Evolutionary conservation across 2,113 vertebrate genomes (phyloP).

Genomic region (Pachyramphus minor): DNA sequence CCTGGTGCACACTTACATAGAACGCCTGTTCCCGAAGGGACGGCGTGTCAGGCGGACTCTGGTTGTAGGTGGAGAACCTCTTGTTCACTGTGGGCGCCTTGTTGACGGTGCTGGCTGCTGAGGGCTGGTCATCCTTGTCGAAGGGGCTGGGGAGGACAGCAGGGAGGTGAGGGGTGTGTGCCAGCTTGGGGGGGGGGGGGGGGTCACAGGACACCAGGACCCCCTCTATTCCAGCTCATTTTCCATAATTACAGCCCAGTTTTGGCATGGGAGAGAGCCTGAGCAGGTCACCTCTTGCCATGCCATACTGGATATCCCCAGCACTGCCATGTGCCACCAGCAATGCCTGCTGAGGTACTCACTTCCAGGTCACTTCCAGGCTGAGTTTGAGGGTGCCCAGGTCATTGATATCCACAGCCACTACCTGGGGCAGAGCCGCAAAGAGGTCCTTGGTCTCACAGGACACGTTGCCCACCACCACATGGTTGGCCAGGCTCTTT

Average conservation of each 20-base stretch:
- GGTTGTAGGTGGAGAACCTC: slow-evolving; percentile 92
- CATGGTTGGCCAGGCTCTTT: slow-evolving; percentile 93
- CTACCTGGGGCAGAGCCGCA: slow-evolving; percentile 87
- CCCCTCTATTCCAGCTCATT: neutral
- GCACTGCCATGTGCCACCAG: neutral
- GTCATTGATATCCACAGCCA: slow-evolving; percentile 97
- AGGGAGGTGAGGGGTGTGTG: neutral
- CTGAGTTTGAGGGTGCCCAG: slow-evolving; percentile 95
- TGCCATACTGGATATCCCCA: neutral
- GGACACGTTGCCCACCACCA: slow-evolving; percentile 92
- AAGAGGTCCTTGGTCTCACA: slow-evolving; percentile 97
- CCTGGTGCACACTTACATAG: slow-evolving; percentile 82
- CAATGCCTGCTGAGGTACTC: slow-evolving; percentile 55
- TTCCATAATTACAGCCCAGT: neutral
- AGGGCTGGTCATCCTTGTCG: slow-evolving; percentile 91
- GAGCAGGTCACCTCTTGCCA: neutral
- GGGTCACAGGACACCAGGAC: neutral
- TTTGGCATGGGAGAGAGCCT: neutral
- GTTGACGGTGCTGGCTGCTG: slow-evolving; percentile 83
- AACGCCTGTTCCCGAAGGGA: slow-evolving; percentile 96
- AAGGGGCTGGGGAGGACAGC: slow-evolving; percentile 80
- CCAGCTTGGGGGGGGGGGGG: fast-evolving
- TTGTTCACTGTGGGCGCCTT: slow-evolving; percentile 90
- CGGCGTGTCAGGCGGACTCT: slow-evolving; percentile 90
- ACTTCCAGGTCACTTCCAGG: slow-evolving; percentile 96